Evolutionary conservation across 1,140 invertebrate genomes (phyloP).

Genomic region (Ectropis grisescens): DNA sequence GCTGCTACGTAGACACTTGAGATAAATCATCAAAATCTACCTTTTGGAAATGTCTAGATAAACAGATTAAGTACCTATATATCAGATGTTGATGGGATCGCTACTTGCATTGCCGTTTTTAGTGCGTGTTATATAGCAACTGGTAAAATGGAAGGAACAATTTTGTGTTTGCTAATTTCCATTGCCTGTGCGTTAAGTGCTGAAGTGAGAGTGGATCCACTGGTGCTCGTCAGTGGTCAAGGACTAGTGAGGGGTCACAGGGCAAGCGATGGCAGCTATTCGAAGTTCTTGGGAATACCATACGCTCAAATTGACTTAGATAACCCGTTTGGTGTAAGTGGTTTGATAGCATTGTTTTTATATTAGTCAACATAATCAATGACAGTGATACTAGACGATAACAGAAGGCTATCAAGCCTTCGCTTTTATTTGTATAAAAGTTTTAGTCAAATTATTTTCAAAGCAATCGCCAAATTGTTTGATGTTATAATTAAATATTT

Average conservation of each 20-base stretch:
- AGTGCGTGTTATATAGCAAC: too few relatives aligned
- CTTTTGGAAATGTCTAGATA: conserved; percentile 26
- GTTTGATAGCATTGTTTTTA: background rate
- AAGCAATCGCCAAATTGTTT: too few relatives aligned
- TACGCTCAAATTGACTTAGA: conserved; percentile 39
- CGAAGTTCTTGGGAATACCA: conserved; percentile 46
- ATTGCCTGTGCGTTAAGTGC: conserved; percentile 23
- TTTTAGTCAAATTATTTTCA: too few relatives aligned
- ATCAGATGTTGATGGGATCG: conserved; percentile 9
- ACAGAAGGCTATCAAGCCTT: too few relatives aligned
- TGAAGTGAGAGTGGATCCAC: conserved; percentile 41
- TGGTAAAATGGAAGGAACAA: conserved; percentile 27
- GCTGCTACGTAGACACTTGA: conserved; percentile 15
- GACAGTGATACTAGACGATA: too few relatives aligned
- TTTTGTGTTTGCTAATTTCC: conserved; percentile 20
- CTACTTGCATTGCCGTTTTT: too few relatives aligned
- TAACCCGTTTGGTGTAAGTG: conserved; percentile 57
- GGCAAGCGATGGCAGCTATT: conserved; percentile 44
- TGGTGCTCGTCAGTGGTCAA: conserved; percentile 44
- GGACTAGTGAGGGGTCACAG: conserved; percentile 46
- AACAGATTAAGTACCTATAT: conserved; percentile 21
- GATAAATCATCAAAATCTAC: conserved; percentile 27
- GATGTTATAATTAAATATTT: too few relatives aligned
- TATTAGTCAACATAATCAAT: too few relatives aligned
- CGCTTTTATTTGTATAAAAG: too few relatives aligned